These are phyloP conservation scores for Fissipunctia ypsillon DNA, from an alignment of 2,888 invertebrate genomes.

Conservation along the genomic window DNA sequence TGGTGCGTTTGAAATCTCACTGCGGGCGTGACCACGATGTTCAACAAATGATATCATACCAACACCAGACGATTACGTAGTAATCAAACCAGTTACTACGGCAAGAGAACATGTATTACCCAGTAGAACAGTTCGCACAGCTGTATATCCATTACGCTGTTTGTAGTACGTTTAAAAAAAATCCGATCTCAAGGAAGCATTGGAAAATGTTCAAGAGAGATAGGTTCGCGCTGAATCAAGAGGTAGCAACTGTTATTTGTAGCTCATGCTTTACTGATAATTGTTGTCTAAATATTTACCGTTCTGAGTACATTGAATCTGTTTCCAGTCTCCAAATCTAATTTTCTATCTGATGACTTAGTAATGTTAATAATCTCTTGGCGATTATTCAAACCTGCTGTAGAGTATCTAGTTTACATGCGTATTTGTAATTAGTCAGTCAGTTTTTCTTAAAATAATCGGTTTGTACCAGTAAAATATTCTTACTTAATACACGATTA, in stretches of 20 bases:
- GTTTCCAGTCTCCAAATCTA: conserved; percentile 75
- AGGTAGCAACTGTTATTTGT: conserved; percentile 76
- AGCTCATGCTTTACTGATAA: conserved; percentile 84
- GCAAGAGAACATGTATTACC: conserved; percentile 59
- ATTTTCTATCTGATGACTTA: conserved; percentile 70
- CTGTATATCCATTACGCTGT: conserved; percentile 70
- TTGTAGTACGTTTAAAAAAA: background rate
- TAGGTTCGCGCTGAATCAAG: conserved; percentile 53
- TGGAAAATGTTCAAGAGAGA: conserved; percentile 57
- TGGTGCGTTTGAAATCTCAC: conserved; percentile 78
- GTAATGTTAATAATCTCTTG: conserved; percentile 54
- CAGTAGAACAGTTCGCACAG: conserved; percentile 48
- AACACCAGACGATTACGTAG: conserved; percentile 85
- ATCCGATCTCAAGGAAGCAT: conserved; percentile 59
- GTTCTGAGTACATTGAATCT: conserved; percentile 79
- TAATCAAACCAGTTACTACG: conserved; percentile 81
- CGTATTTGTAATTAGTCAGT: background rate
- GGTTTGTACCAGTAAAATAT: background rate
- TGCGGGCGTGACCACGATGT: conserved; percentile 82
- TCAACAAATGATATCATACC: conserved; percentile 87
- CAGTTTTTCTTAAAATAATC: background rate
- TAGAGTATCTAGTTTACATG: conserved; percentile 1
- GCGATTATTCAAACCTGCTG: conserved; percentile 46
- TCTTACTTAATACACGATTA: conserved; percentile 5
- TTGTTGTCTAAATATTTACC: conserved; percentile 88